Conservation (phyloP, 2,113 vertebrate species). For the Todiramphus chloris region DNA sequence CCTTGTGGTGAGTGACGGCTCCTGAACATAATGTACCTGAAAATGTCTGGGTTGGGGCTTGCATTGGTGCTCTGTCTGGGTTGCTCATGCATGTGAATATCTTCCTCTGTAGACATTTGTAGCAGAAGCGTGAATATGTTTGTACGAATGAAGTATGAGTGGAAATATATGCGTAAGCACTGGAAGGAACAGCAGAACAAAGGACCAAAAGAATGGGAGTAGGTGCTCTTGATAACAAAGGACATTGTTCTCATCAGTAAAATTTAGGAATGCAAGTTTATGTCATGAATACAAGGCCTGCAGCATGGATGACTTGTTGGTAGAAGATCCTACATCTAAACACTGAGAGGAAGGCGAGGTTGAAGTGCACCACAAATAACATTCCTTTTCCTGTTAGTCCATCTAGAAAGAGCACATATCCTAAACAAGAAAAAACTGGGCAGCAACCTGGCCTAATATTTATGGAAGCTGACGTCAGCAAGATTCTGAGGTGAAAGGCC, state of each 20-base stretch:
- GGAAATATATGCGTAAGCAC: neutral
- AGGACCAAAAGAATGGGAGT: neutral
- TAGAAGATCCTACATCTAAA: neutral
- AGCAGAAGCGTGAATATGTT: neutral
- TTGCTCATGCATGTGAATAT: neutral
- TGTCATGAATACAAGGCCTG: neutral
- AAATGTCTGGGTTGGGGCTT: neutral
- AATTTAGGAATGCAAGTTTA: neutral
- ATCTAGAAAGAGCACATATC: neutral
- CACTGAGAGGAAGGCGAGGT: rapidly evolving
- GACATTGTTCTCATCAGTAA: neutral
- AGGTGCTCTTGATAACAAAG: neutral
- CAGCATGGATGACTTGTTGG: neutral
- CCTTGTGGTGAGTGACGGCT: slow-evolving; percentile 86
- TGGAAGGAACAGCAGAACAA: neutral
- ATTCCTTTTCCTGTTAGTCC: neutral
- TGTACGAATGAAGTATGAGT: neutral
- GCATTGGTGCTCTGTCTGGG: neutral
- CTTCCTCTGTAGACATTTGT: neutral
- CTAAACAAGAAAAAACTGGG: neutral
- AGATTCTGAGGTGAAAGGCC: neutral
- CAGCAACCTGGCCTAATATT: neutral
- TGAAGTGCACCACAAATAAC: neutral
- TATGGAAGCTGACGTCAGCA: neutral
- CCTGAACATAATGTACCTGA: neutral